Percentiles rank a stretch among this genome's conserved stretches.
These are phyloP conservation scores for Pseudocheirus occidentalis DNA, from an alignment of 2,797 vertebrate genomes.

Conservation along the genomic window DNA sequence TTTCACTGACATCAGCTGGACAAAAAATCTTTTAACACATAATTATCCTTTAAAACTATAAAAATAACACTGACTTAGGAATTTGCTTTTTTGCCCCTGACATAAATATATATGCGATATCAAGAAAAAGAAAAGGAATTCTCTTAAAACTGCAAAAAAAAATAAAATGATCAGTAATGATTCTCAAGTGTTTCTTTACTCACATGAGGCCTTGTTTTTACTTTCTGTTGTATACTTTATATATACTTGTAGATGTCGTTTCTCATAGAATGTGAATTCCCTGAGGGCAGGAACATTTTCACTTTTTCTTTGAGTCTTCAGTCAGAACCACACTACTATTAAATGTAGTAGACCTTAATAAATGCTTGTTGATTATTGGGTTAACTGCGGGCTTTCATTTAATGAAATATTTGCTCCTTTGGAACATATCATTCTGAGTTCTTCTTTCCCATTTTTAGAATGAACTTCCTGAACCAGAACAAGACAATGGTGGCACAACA, in stretches of 20 bases:
- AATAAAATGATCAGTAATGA: background rate
- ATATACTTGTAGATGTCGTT: background rate
- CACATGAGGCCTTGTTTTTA: background rate
- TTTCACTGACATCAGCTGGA: background rate
- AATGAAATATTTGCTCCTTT: background rate
- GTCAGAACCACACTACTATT: too few relatives aligned
- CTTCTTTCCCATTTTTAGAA: constrained; percentile 86
- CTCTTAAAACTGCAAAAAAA: constrained; percentile 1
- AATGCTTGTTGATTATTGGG: background rate
- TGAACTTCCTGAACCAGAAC: constrained; percentile 97
- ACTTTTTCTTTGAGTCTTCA: background rate
- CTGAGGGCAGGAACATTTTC: background rate
- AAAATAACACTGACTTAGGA: background rate
- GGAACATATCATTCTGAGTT: background rate
- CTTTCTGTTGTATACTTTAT: background rate
- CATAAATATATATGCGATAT: background rate
- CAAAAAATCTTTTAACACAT: background rate
- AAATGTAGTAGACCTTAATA: background rate
- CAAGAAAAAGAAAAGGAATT: background rate
- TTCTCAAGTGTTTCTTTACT: background rate
- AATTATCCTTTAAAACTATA: background rate
- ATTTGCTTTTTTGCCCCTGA: background rate
- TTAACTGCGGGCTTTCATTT: background rate
- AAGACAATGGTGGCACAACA: constrained; percentile 96
- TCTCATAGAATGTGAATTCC: background rate